Conservation (phyloP, 2,113 vertebrate species). For the Percopsis transmontana region DNA sequence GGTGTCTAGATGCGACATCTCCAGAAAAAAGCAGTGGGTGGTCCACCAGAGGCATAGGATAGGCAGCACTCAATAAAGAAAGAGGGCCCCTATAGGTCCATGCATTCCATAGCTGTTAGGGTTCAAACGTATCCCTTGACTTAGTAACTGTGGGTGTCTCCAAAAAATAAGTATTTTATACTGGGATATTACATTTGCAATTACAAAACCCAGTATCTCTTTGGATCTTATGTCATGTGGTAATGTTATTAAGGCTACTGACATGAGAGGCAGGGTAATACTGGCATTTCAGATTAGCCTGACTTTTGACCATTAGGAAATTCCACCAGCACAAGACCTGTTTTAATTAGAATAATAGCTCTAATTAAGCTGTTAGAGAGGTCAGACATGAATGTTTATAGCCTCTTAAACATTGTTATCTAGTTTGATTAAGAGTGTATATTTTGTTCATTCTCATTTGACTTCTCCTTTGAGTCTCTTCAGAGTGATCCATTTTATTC, state of each 20-base stretch:
- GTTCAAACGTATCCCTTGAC: too few relatives aligned
- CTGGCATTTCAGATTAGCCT: conserved; percentile 39
- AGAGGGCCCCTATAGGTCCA: too few relatives aligned
- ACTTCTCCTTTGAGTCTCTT: conserved; percentile 60
- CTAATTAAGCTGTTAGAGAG: conserved; percentile 29
- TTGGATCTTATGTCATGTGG: conserved; percentile 31
- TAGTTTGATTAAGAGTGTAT: conserved; percentile 66
- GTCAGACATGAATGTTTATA: conserved; percentile 48
- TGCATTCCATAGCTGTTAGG: too few relatives aligned
- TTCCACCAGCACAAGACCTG: conserved; percentile 41
- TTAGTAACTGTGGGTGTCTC: too few relatives aligned
- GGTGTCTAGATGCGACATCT: too few relatives aligned
- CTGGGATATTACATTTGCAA: conserved; percentile 15
- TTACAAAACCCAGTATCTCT: not conserved
- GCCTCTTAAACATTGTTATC: conserved; percentile 64
- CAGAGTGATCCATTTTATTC: conserved; percentile 79
- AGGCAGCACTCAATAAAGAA: too few relatives aligned
- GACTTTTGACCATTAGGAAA: conserved; percentile 36
- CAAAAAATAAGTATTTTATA: too few relatives aligned
- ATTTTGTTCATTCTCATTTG: conserved; percentile 61
- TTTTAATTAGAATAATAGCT: conserved; percentile 41
- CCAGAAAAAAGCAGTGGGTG: too few relatives aligned
- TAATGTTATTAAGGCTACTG: conserved; percentile 54
- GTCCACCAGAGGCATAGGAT: too few relatives aligned
- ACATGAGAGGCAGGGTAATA: conserved; percentile 33